Evolutionary conservation across 2,797 vertebrate species (phyloP).

Genomic region (Tarsius wallacei): DNA sequence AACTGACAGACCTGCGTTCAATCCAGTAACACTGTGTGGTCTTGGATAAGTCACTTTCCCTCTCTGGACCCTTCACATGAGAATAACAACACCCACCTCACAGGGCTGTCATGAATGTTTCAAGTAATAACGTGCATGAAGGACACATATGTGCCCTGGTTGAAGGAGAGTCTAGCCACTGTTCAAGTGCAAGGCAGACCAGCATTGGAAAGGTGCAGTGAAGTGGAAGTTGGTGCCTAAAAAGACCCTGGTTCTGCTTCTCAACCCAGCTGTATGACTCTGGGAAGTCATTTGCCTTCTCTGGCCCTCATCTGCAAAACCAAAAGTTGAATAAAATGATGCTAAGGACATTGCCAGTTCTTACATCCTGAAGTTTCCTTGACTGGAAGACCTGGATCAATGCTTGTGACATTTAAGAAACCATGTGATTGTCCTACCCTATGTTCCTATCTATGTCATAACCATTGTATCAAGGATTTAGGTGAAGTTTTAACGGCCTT

Average conservation of each 20-base stretch:
- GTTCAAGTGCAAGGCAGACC: neutral
- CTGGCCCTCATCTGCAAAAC: neutral
- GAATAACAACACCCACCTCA: neutral
- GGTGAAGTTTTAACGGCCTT: constrained; percentile 24
- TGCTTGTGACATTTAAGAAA: constrained; percentile 52
- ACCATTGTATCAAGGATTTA: neutral
- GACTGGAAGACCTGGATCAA: neutral
- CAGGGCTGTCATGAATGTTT: neutral
- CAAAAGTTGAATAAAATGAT: neutral
- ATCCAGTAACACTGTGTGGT: neutral
- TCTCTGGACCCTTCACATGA: neutral
- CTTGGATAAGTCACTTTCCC: neutral
- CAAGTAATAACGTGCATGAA: neutral
- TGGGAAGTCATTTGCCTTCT: neutral
- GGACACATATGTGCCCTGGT: neutral
- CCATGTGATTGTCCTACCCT: neutral
- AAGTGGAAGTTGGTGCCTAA: neutral
- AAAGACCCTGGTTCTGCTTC: neutral
- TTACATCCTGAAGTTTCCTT: neutral
- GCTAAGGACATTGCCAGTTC: neutral
- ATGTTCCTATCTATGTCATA: neutral
- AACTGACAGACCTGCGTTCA: neutral
- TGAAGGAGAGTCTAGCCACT: neutral
- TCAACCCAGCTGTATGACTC: neutral
- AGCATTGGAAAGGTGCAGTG: neutral